Evolutionary conservation across 2,113 vertebrate species (phyloP).

Genomic region (Takifugu flavidus): DNA sequence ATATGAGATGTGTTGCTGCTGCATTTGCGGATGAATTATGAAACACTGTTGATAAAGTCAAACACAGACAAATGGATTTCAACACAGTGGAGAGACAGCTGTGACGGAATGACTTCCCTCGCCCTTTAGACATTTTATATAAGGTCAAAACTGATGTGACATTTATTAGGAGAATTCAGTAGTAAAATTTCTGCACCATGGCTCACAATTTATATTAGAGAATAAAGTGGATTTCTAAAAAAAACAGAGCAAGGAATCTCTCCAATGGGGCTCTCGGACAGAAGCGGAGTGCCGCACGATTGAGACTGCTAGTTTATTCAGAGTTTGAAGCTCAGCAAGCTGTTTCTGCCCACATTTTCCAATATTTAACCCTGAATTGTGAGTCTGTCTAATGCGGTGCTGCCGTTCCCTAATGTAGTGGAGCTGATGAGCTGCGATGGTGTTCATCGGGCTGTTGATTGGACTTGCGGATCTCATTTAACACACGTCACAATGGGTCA

Average conservation of each 20-base stretch:
- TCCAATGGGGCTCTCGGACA: neutral
- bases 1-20: slow-evolving; percentile 5
- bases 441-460: neutral
- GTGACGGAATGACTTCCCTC: neutral
- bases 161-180: slow-evolving; percentile 11
- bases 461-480: neutral
- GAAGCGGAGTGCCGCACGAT: slow-evolving; percentile 13
- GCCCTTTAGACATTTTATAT: slow-evolving; percentile 1
- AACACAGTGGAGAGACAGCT: too few species aligned
- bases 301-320: slow-evolving; percentile 3
- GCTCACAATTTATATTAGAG: slow-evolving; percentile 19
- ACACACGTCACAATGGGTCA: neutral
- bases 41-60: slow-evolving; percentile 7
- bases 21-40: slow-evolving; percentile 9
- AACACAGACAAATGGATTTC: neutral
- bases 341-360: slow-evolving; percentile 14
- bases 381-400: neutral
- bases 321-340: slow-evolving; percentile 3
- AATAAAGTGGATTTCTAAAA: slow-evolving; percentile 31
- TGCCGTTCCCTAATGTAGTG: neutral
- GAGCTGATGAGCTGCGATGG: slow-evolving; percentile 6
- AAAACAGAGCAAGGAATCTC: slow-evolving; percentile 3
- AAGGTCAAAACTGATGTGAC: slow-evolving; percentile 20
- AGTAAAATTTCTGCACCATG: slow-evolving; percentile 8
- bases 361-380: slow-evolving; percentile 10